Base-by-base conservation (phyloP, 2,888 invertebrate species). In the Rhingia campestris region DNA sequence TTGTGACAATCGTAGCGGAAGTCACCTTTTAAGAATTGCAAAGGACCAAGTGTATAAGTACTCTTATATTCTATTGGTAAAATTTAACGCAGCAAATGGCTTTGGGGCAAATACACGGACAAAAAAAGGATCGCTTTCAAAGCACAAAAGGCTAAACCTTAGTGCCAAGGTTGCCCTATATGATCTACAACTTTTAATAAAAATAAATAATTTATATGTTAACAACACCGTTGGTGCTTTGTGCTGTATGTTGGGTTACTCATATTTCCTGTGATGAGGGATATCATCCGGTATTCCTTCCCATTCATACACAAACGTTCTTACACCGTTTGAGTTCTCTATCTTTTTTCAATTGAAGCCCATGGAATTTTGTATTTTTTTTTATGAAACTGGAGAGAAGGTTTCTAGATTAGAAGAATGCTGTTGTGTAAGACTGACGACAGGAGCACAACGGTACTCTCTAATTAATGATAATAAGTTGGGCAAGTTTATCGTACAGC, bases 181-280 rank as follows among this genome's bases (percentile, higher is more conserved):
- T 76, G 72, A 73, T 77, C 77, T 81, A 72, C 56, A 51, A 77
- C 41, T 77, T 77, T 77, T 81, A 81, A 81, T 81, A 81, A 76
- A 66, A 81, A 66, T 81, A 77, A 81, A 77, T 81, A 67, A 77
- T 81, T 81, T 81, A 77, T 81, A 66, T 67, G 54, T 67, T 67
- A 77, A 77, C 72, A 77, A 63, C 35, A 61, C 56, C 56, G 59
- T 33, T 12, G 39, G 43, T 63, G 56, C 54, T 33, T 7, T 32
- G 4, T 10, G 9, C n/a, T 37, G 30, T 30, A 32, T 53, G 7
- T 54, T 61, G 12, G 5, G 32, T 4, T 41, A n/a, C 12, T 58
- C 9, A 6, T 58, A 10, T 12, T 35, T 10, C 6, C 37, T 6
- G 22, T 37, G 9, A 51, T 49, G 33, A 14, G 41, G 35, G 49